A percentile compares a stretch with the other conserved stretches of the same genome.
phyloP scores from a whole-genome alignment of 2,113 vertebrate genomes.

The Hylia prasina region DNA sequence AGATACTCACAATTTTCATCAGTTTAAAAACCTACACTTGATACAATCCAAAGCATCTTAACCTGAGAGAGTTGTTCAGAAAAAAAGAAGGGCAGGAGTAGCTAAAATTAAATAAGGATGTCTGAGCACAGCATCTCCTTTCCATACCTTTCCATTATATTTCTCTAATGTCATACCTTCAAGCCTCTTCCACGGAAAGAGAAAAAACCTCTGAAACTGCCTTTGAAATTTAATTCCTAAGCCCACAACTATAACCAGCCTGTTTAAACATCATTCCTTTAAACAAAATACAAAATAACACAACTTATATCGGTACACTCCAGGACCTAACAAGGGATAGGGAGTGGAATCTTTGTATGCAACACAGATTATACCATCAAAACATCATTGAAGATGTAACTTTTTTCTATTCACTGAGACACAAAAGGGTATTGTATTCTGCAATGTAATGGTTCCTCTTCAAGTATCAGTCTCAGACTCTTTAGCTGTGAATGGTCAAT shows the following conservation, averaged over 20 bases:
- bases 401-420: background rate
- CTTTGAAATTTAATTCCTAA: background rate
- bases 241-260: background rate
- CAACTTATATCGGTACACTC: background rate
- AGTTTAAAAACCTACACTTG: background rate
- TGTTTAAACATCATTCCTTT: background rate
- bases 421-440: background rate
- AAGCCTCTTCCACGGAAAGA: background rate
- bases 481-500: background rate
- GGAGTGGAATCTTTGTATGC: background rate
- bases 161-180: background rate
- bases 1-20: background rate
- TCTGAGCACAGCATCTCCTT: background rate
- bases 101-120: fast-evolving
- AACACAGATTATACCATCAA: background rate
- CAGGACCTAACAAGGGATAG: background rate
- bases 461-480: background rate
- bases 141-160: background rate
- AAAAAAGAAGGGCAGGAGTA: background rate
- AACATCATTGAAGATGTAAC: background rate
- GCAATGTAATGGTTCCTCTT: background rate
- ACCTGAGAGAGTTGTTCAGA: background rate
- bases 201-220: background rate
- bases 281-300: background rate
- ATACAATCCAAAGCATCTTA: background rate